Conservation (phyloP, 2,797 vertebrate genomes). For the Tinamus major region DNA sequence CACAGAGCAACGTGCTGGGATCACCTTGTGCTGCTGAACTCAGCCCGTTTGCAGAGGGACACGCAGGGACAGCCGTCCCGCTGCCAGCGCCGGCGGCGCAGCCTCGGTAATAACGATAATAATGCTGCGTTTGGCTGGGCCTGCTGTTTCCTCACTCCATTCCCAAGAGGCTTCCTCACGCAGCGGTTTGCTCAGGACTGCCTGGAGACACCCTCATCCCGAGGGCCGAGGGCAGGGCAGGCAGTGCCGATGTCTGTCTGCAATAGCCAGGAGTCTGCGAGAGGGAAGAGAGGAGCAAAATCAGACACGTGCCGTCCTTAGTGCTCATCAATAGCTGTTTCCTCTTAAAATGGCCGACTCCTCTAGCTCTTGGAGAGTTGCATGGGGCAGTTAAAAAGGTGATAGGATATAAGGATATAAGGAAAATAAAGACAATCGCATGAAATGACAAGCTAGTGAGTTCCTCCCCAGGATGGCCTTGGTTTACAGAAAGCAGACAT, state of each 20-base stretch:
- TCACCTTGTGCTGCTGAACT: not conserved
- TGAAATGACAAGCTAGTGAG: too few species aligned
- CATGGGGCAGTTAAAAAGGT: not conserved
- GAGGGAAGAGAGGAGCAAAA: slow-evolving; percentile 3
- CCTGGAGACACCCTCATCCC: not conserved
- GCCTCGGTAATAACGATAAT: not conserved
- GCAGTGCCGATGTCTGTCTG: slow-evolving; percentile 22
- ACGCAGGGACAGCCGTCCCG: not conserved
- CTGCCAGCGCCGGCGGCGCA: not conserved
- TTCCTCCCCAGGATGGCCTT: too few species aligned
- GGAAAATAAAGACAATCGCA: too few species aligned
- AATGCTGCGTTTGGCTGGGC: not conserved
- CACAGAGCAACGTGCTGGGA: not conserved
- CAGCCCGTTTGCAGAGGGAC: not conserved
- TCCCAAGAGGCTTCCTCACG: not conserved
- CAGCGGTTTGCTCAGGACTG: not conserved
- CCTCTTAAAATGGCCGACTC: not conserved
- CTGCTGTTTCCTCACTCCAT: not conserved
- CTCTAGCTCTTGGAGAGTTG: not conserved
- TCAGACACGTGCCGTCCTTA: not conserved
- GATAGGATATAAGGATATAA: not conserved
- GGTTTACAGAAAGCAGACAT: not conserved
- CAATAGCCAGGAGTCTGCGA: not conserved
- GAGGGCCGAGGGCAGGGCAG: not conserved
- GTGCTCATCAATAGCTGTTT: not conserved